Evolutionary conservation across 2,113 vertebrate species (phyloP).

Genomic region (Oriolus oriolus): DNA sequence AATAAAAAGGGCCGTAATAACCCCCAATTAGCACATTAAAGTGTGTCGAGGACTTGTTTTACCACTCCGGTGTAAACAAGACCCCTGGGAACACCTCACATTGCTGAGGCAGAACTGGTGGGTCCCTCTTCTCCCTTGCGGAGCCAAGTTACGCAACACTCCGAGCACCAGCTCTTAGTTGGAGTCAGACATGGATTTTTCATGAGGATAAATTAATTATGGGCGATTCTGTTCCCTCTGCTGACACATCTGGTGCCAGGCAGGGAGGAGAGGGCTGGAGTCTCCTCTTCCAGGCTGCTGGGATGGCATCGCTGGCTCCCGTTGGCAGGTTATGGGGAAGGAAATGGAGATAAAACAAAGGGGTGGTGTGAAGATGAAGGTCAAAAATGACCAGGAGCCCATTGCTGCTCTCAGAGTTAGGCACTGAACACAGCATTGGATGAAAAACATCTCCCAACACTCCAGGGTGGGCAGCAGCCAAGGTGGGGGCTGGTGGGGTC

Average conservation of each 20-base stretch:
- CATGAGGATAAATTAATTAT: constrained; percentile 12
- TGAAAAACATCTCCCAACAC: accelerated
- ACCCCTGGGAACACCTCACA: constrained; percentile 48
- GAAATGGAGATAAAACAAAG: accelerated
- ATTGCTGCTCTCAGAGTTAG: neutral
- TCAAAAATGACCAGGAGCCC: neutral
- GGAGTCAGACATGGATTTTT: neutral
- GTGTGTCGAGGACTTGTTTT: constrained; percentile 49
- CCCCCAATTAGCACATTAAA: constrained; percentile 76
- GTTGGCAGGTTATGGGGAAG: neutral
- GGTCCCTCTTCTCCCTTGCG: constrained; percentile 32
- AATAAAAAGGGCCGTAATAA: constrained; percentile 76
- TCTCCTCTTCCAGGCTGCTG: neutral
- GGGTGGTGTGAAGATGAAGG: accelerated
- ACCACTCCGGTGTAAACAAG: constrained; percentile 48
- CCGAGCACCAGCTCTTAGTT: neutral
- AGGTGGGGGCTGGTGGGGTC: neutral
- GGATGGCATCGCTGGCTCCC: accelerated
- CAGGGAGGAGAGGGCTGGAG: neutral
- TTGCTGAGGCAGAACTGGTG: neutral
- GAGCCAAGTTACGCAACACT: constrained; percentile 5
- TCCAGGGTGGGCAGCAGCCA: accelerated
- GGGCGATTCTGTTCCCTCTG: neutral
- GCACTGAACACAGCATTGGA: accelerated
- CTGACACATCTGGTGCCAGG: neutral